Percentiles rank a stretch among this genome's conserved stretches.
phyloP scores from a whole-genome alignment of 1,140 invertebrate species.

The Grapholita molesta region DNA sequence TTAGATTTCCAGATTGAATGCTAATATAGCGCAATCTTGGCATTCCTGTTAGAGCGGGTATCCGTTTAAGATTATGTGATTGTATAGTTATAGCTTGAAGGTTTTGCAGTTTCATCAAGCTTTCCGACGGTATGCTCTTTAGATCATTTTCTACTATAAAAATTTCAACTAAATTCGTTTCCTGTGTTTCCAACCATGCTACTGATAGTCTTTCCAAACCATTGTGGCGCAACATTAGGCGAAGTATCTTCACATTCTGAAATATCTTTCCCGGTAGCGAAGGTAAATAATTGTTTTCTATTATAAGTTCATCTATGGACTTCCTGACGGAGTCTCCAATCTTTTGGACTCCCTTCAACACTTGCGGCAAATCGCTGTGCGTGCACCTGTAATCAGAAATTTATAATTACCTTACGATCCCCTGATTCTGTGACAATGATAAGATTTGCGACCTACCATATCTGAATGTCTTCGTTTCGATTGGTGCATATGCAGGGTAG shows the following conservation, averaged over 20 bases:
- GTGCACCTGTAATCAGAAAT: slow-evolving; percentile 84
- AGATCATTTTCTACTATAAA: slow-evolving; percentile 91
- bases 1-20: slow-evolving; percentile 83
- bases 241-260: slow-evolving; percentile 84
- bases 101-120: slow-evolving; percentile 85
- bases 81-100: slow-evolving; percentile 90
- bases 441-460: slow-evolving; percentile 78
- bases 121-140: slow-evolving; percentile 86
- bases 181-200: slow-evolving; percentile 88
- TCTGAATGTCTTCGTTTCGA: slow-evolving; percentile 82
- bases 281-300: slow-evolving; percentile 91
- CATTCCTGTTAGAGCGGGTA: slow-evolving; percentile 83
- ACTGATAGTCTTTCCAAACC: slow-evolving; percentile 88
- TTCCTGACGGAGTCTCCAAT: slow-evolving; percentile 83
- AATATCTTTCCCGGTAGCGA: slow-evolving; percentile 89
- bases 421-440: slow-evolving; percentile 8
- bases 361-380: slow-evolving; percentile 88
- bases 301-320: slow-evolving; percentile 89
- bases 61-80: slow-evolving; percentile 84
- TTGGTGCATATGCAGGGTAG: slow-evolving; percentile 83
- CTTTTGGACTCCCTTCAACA: slow-evolving; percentile 85
- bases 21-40: slow-evolving; percentile 82
- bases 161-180: slow-evolving; percentile 87
- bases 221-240: slow-evolving; percentile 90
- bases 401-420: not conserved